Base-by-base conservation (phyloP, 2,888 invertebrate species). In the Drosophila affinis region DNA sequence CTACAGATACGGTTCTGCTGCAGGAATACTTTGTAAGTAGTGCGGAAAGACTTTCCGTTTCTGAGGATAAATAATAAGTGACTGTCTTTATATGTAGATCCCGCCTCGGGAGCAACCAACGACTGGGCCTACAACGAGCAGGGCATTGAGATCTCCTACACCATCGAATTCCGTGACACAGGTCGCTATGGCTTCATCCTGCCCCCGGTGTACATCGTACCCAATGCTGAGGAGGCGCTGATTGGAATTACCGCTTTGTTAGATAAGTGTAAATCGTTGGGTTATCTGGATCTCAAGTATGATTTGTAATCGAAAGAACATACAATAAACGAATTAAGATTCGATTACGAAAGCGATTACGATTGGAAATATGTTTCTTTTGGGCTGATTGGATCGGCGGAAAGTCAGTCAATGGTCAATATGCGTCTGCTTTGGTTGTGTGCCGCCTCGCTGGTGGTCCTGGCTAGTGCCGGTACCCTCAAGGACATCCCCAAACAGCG, bases 171-270 rank as follows among this genome's bases (percentile, higher is more conserved):
- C 1, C 92, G 96, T 14, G 96, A 96, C 89, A 93, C 91, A 0
- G 96, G 96, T 0, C 81, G 89, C 0, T 94, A 93, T 81, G 96
- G 96, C 0, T 95, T 95, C 87, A 90, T 95, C 0, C 92, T 96
- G 0, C 96, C 96, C 0, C 87, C 94, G 0, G 89, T 92, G 0
- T 93, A 94, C 79, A 96, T 96, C 57, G 81, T 93, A n/a, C 94
- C 94, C 6, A 93, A 94, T 7, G 93, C 93, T 54, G 84, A 93
- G 60, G 95, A 95, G 90, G 92, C 93, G 0, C 65, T 94, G 39
- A 90, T 91, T 29, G 94, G 94, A 0, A 72, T 94, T 0, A 59
- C 91, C 0, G 92, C 83, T 1, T 44, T 89, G 9, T 29, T 89
- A 17, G 69, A 71, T 91, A 64, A 90, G 94, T 48, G 92, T 93